Conservation (phyloP, 2,797 vertebrate genomes). For the Euphonia xanthogaster region DNA sequence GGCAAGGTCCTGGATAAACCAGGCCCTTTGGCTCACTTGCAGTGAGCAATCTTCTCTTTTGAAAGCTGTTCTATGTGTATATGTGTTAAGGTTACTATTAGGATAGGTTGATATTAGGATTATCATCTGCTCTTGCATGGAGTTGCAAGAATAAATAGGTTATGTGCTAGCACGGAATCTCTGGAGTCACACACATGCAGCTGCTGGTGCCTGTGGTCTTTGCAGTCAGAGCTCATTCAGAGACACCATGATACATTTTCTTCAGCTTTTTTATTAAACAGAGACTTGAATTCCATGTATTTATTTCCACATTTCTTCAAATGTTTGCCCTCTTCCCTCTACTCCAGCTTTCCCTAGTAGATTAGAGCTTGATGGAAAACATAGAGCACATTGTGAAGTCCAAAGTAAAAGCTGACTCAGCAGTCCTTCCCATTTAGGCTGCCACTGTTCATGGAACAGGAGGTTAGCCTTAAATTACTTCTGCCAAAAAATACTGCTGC, state of each 20-base stretch:
- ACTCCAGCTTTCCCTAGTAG: neutral
- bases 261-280: neutral
- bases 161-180: neutral
- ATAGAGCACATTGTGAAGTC: constrained; percentile 34
- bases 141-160: neutral
- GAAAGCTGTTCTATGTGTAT: neutral
- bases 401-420: constrained; percentile 43
- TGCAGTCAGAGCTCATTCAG: neutral
- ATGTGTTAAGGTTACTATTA: neutral
- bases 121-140: neutral
- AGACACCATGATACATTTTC: neutral
- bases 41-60: neutral
- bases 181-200: neutral
- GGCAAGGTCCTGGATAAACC: neutral
- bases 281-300: neutral
- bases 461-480: constrained; percentile 38
- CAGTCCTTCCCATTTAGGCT: neutral
- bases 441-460: neutral
- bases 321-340: neutral
- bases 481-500: constrained; percentile 38
- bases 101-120: neutral
- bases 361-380: constrained; percentile 38
- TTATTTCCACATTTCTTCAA: neutral
- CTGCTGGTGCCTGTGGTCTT: neutral
- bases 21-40: neutral